Base-by-base conservation (phyloP, 2,797 vertebrate genomes). In the Rhabdophis nuchalis region DNA sequence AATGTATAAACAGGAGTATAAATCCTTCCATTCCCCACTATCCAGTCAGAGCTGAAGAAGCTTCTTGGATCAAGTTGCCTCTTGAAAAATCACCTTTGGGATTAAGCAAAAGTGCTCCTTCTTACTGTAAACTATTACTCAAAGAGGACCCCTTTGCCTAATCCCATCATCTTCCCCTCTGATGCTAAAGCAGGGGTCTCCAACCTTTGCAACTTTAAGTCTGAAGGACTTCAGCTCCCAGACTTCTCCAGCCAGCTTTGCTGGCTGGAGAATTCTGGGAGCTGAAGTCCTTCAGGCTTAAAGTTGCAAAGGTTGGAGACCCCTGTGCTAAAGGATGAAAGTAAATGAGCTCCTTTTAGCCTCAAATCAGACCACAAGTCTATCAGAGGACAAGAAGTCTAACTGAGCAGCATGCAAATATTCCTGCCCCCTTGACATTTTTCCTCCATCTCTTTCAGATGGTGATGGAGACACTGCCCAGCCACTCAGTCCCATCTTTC, bases 401-500 rank as follows among this genome's bases (percentile, higher is more conserved):
- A 20, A 82, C 4, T 0, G 10, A 12, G 36, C 36, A 82, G 72
- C 0, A 0, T 23, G 72, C 72, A 46, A 25, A 82, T 82, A 46
- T 1, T 46, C 72, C 11, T 41, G 16, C 68, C 7, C n/a, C 72
- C 9, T 82, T 82, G 77, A 82, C 41, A 2, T 82, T 46, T 82
- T 36, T 25, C 68, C 46, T 85, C 32, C 23, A 2, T 89, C 52
- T 36, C 29, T 92, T 36, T 85, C 88, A 92, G 91, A 68, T 89
- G 91, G 88, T 92, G 82, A 89, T 89, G 88, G 88, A 92, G 52
- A 92, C 91, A 7, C 36, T 92, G 11, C 91, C 91, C 18, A n/a
- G 61, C 52, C 82, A 92, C 18, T 89, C 91, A 16, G 88, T 92
- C 36, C 91, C 91, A 2, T 86, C 91, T 9, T 86, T 64, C 52